These are phyloP conservation scores for Cryptophagus acutangulus DNA, from an alignment of 2,888 invertebrate species.

Conservation along the genomic window DNA sequence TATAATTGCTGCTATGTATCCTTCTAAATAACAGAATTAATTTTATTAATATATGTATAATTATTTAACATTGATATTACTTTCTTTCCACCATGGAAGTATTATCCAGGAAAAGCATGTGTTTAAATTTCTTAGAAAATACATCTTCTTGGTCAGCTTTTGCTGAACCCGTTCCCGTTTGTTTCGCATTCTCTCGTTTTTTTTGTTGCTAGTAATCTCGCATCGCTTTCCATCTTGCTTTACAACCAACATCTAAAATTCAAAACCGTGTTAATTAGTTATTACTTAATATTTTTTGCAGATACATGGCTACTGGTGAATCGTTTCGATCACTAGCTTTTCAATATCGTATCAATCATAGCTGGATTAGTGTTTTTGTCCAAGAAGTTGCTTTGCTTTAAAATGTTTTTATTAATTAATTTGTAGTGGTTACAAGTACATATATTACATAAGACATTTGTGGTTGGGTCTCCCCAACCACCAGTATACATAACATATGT, in stretches of 20 bases:
- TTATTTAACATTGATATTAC: not conserved
- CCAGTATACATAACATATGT: no score
- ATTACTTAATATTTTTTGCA: not conserved
- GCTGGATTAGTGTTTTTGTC: slow-evolving; percentile 2
- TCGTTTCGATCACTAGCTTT: not conserved
- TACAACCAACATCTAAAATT: not conserved
- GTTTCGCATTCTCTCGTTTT: not conserved
- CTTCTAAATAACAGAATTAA: not conserved
- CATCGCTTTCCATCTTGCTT: not conserved
- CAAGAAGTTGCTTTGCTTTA: no score
- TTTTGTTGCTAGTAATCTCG: not conserved
- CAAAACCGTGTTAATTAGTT: not conserved
- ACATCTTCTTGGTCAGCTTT: not conserved
- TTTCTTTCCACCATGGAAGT: not conserved
- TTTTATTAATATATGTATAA: not conserved
- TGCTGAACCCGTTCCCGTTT: not conserved
- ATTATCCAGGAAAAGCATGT: not conserved
- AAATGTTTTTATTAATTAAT: no score
- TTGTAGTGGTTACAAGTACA: no score
- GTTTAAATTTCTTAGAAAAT: not conserved
- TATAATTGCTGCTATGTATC: not conserved
- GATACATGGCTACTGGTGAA: slow-evolving; percentile 2
- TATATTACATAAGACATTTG: no score
- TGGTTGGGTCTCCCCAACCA: no score
- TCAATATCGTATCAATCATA: slow-evolving; percentile 1